A percentile compares a stretch with the other conserved stretches of the same genome.
Evolutionary conservation across 2,797 vertebrate species (phyloP).

Genomic region (Fringilla coelebs): DNA sequence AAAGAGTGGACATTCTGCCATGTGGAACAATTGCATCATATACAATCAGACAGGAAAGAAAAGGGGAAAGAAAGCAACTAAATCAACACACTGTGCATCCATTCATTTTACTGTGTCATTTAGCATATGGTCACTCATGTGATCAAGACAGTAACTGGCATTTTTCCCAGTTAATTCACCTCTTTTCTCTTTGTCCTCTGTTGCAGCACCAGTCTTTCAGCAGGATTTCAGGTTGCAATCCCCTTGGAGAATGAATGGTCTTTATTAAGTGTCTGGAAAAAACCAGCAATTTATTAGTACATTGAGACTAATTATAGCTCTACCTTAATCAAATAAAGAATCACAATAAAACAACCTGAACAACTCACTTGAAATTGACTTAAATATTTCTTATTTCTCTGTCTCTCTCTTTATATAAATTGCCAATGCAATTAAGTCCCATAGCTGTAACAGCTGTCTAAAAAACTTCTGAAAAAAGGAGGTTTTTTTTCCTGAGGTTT

Average conservation of each 20-base stretch:
- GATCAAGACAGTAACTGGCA: slow-evolving; percentile 65
- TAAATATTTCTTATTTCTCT: not conserved
- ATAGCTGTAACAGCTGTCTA: not conserved
- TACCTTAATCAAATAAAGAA: slow-evolving; percentile 30
- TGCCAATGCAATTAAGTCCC: not conserved
- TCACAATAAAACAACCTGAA: not conserved
- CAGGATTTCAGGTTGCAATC: slow-evolving; percentile 42
- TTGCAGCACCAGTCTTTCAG: slow-evolving; percentile 32
- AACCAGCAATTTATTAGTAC: not conserved
- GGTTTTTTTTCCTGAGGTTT: not conserved
- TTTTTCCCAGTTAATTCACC: slow-evolving; percentile 67
- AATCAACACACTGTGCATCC: slow-evolving; percentile 19
- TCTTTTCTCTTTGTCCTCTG: slow-evolving; percentile 62
- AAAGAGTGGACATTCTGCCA: not conserved
- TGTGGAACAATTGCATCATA: not conserved
- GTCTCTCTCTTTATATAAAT: not conserved
- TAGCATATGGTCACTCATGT: slow-evolving; percentile 68
- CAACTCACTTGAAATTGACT: not conserved
- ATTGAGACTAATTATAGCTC: slow-evolving; percentile 12
- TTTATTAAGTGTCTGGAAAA: slow-evolving; percentile 33
- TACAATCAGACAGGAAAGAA: not conserved
- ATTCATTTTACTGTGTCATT: slow-evolving; percentile 50
- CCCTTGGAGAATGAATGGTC: slow-evolving; percentile 13
- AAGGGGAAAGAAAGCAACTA: not conserved
- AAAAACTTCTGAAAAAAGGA: not conserved